Evolutionary conservation across 2,888 invertebrate species (phyloP).

Genomic region (Odontomyia ornata): DNA sequence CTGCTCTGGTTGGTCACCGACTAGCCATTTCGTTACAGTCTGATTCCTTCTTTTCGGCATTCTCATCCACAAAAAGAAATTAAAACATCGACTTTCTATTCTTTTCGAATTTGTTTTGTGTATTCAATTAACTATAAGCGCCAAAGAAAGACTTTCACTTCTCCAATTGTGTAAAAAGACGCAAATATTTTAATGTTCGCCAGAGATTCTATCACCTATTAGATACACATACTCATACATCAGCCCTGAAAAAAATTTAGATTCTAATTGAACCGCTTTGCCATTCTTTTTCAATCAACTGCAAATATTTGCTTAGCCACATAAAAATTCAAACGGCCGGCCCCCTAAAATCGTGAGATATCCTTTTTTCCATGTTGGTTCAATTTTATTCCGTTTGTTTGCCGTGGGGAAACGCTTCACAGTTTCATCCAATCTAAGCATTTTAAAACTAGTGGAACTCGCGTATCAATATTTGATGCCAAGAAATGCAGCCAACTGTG

Average conservation of each 20-base stretch:
- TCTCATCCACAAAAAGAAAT: no score
- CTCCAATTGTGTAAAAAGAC: background rate
- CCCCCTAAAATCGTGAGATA: background rate
- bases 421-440: no score
- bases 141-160: background rate
- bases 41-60: slow-evolving; percentile 7
- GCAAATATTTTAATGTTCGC: no score
- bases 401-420: no score
- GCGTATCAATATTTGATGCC: slow-evolving; percentile 21
- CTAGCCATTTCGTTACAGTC: slow-evolving; percentile 32
- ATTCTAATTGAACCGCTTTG: background rate
- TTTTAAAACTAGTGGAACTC: slow-evolving; percentile 7
- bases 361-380: background rate
- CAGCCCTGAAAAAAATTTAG: no score
- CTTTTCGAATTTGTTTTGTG: no score
- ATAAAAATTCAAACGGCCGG: background rate
- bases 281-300: background rate
- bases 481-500: slow-evolving; percentile 2
- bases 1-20: slow-evolving; percentile 16
- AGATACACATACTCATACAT: no score
- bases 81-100: no score
- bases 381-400: background rate
- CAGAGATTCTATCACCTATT: no score
- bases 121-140: background rate
- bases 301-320: background rate